phyloP scores from a whole-genome alignment of 2,797 vertebrate genomes.

The Lagorchestes hirsutus region DNA sequence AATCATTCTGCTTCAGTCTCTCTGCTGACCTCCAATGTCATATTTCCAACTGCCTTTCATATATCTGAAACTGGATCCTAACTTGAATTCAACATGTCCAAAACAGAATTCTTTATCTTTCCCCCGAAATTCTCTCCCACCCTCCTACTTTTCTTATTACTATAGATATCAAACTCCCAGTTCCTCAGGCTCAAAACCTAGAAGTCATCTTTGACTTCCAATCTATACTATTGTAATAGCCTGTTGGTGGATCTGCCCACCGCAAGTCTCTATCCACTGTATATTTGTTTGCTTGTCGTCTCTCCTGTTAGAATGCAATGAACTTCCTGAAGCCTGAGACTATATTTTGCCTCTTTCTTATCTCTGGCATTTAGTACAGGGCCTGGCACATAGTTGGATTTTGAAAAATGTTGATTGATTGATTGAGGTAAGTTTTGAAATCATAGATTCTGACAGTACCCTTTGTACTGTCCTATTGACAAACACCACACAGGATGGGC shows the following conservation, averaged over 20 bases:
- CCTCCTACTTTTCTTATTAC: not conserved
- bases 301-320: not conserved
- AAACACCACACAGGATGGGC: not conserved
- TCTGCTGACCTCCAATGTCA: not conserved
- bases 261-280: not conserved
- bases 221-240: not conserved
- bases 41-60: not conserved
- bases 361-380: constrained; percentile 26
- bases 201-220: not conserved
- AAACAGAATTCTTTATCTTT: not conserved
- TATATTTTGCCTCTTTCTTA: not conserved
- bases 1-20: not conserved
- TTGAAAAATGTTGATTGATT: constrained; percentile 66
- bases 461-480: not conserved
- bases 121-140: not conserved
- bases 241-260: not conserved
- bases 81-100: not conserved
- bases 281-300: not conserved
- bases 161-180: not conserved
- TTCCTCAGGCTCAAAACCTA: not conserved
- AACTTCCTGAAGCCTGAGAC: not conserved
- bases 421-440: constrained; percentile 39
- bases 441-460: not conserved
- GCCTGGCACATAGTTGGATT: constrained; percentile 21
- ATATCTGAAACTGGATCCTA: not conserved